A percentile compares a stretch with the other conserved stretches of the same genome.
Evolutionary conservation across 2,113 vertebrate species (phyloP).

Genomic region (Himantopus leucocephalus): DNA sequence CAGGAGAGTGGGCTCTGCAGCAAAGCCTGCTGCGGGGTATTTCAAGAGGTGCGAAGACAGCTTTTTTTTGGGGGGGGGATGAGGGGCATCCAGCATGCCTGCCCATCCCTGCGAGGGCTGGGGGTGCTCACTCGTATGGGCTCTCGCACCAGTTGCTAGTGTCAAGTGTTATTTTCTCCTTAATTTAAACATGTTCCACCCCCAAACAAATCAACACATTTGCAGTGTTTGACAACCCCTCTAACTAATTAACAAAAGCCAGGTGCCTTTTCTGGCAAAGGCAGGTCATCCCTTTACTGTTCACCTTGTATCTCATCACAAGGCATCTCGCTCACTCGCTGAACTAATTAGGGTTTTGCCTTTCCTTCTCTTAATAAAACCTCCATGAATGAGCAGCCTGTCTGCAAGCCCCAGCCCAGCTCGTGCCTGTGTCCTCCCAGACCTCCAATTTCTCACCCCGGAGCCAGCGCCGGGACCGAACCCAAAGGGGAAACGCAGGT

Average conservation of each 20-base stretch:
- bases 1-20: neutral
- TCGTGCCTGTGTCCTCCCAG: neutral
- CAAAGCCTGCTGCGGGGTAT: neutral
- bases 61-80: neutral
- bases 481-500: neutral
- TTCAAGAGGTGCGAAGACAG: neutral
- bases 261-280: neutral
- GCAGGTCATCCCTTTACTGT: neutral
- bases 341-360: conserved; percentile 30
- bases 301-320: conserved; percentile 7
- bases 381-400: neutral
- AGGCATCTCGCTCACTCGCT: neutral
- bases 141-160: neutral
- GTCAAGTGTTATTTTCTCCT: neutral
- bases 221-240: neutral
- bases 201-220: neutral
- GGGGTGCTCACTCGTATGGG: rapidly evolving
- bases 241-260: neutral
- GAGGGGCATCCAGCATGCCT: neutral
- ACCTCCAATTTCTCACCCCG: neutral
- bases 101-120: neutral
- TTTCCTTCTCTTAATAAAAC: neutral
- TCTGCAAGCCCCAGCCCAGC: neutral
- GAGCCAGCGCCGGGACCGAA: neutral
- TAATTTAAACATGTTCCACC: neutral